These are phyloP conservation scores for Drosophila novamexicana DNA, from an alignment of 1,140 invertebrate species.

Conservation along the genomic window DNA sequence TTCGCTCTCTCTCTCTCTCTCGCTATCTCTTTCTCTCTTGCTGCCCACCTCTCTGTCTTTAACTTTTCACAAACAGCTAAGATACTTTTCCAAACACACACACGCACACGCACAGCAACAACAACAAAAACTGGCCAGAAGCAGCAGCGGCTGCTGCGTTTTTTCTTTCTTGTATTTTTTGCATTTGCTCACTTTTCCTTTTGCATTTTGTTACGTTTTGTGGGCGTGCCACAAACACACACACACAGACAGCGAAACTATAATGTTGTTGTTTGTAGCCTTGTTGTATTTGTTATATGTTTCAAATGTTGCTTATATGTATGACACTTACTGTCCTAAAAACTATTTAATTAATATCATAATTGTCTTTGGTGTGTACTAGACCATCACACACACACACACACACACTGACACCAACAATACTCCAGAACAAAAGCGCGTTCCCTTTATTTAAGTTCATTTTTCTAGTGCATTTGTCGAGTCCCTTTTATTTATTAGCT, in stretches of 20 bases:
- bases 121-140: slow-evolving; percentile 12
- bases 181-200: slow-evolving; percentile 28
- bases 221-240: not conserved
- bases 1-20: not conserved
- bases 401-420: slow-evolving; percentile 34
- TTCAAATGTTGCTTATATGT: slow-evolving; percentile 56
- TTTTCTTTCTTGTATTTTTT: slow-evolving; percentile 39
- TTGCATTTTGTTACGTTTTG: slow-evolving; percentile 15
- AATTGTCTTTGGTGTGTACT: slow-evolving; percentile 77
- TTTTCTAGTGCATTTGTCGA: slow-evolving; percentile 25
- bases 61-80: slow-evolving; percentile 40
- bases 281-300: slow-evolving; percentile 68
- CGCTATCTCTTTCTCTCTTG: slow-evolving; percentile 8
- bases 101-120: slow-evolving; percentile 13
- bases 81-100: slow-evolving; percentile 40
- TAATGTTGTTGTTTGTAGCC: slow-evolving; percentile 63
- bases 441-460: slow-evolving; percentile 48
- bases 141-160: slow-evolving; percentile 13
- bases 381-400: slow-evolving; percentile 51
- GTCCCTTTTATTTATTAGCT: slow-evolving; percentile 23
- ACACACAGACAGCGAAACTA: slow-evolving; percentile 8
- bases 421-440: slow-evolving; percentile 29
- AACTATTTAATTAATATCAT: slow-evolving; percentile 59
- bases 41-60: slow-evolving; percentile 7
- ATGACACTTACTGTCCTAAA: slow-evolving; percentile 69